Base-by-base conservation (phyloP, 2,113 vertebrate genomes). In the Protomyctophum bolini region DNA sequence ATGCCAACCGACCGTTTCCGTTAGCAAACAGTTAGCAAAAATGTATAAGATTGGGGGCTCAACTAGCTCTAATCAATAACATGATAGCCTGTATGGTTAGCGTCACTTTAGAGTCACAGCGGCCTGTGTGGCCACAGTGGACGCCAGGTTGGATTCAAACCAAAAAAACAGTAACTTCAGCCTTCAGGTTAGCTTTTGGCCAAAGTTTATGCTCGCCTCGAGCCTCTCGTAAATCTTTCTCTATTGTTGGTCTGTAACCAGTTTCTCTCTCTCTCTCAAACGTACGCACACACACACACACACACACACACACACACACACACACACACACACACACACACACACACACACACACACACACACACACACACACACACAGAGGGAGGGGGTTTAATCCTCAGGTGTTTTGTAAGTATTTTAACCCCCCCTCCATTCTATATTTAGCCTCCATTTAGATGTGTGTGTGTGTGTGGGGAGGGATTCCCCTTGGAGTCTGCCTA, bases 361-460 rank as follows among this genome's bases (percentile, higher is more conserved):
- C 21, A 2, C 21, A 21, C 58, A 21, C 21, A 21, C 21, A 41
- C 3, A 41, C 57, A 52, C 51, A 65, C 60, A 76, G 72, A 75
- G 7, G 4, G 1, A 73, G 66, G 55, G 76, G 47, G 62, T 76
- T 63, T 82, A 84, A 80, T 71, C 76, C 79, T 75, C 75, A 67
- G 72, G 59, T 72, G 64, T 64, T 76, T 79, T 81, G 47, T 75
- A 78, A 67, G 33, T 28, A 12, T 54, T 79, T 65, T 70, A 77
- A 81, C 65, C 67, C 71, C 66, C 63, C 33, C 33, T 76, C 85
- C 72, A 75, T 76, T 74, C 73, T 59, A 69, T 71, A 80, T 75
- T 76, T 80, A 12, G 51, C 58, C 71, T 87, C 83, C 80, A 84
- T 89, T 81, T 86, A 86, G 81, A 61, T 72, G 33, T 41, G 33